These are phyloP conservation scores for Arenicola marina DNA, from an alignment of 2,888 invertebrate species.

Conservation along the genomic window DNA sequence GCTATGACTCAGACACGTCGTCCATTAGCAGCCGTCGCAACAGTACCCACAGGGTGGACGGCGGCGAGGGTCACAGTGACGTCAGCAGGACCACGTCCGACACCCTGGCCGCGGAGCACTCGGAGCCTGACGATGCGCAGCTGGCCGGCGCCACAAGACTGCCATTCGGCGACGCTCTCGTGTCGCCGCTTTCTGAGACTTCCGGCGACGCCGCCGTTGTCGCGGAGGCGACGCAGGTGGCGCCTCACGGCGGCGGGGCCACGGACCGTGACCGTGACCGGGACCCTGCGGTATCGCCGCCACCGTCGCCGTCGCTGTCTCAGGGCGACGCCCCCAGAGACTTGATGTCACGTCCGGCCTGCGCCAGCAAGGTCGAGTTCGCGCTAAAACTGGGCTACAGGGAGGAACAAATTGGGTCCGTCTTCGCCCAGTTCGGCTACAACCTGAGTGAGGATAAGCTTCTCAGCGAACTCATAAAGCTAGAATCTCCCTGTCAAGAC, in stretches of 20 bases:
- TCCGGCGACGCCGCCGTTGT: neutral
- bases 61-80: conserved; percentile 10
- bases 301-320: neutral
- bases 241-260: neutral
- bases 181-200: no score
- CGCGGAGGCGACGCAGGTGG: neutral
- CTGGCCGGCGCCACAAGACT: neutral
- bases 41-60: conserved; percentile 1
- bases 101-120: conserved; percentile 20
- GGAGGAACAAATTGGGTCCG: conserved; percentile 81
- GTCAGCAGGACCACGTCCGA: conserved; percentile 22
- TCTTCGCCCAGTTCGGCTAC: conserved; percentile 81
- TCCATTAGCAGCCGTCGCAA: conserved; percentile 9
- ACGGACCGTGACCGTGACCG: neutral
- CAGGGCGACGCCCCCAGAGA: no score
- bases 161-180: neutral
- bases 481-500: neutral
- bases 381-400: conserved; percentile 91
- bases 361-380: conserved; percentile 74
- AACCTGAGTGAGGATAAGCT: conserved; percentile 86
- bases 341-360: neutral
- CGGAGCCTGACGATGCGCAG: neutral
- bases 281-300: neutral
- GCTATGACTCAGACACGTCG: conserved; percentile 25
- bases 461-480: conserved; percentile 82